These are phyloP conservation scores for Tapirus indicus DNA, from an alignment of 2,797 vertebrate species.

Conservation along the genomic window DNA sequence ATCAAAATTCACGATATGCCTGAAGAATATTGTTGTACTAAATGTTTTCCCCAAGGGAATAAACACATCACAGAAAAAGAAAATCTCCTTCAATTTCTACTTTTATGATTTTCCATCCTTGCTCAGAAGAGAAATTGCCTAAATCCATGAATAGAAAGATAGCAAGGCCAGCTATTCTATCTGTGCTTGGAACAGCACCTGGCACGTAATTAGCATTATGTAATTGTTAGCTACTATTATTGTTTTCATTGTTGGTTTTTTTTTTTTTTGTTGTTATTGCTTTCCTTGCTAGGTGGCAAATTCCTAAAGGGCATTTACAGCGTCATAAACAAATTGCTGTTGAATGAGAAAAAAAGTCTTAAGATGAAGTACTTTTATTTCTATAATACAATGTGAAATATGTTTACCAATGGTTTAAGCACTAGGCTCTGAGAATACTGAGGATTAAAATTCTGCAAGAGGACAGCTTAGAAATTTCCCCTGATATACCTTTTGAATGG, in stretches of 20 bases:
- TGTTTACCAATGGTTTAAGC: not conserved
- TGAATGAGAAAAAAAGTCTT: not conserved
- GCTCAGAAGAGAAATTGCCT: not conserved
- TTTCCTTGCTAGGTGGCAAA: constrained; percentile 21
- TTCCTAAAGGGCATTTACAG: not conserved
- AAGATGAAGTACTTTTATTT: not conserved
- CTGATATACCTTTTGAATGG: not conserved
- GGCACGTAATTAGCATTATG: not conserved
- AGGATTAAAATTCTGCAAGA: not conserved
- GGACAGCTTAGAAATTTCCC: not conserved
- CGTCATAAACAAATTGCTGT: not conserved
- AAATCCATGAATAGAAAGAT: not conserved
- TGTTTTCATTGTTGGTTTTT: not conserved
- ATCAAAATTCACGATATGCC: not conserved
- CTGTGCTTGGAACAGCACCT: not conserved
- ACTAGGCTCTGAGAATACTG: not conserved
- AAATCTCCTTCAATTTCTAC: not conserved
- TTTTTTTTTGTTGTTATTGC: not conserved
- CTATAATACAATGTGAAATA: not conserved
- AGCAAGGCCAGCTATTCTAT: not conserved
- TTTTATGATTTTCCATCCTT: not conserved
- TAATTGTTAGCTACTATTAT: not conserved
- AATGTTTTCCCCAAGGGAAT: not conserved
- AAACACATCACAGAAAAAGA: not conserved
- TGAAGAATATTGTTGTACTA: not conserved